A percentile compares a stretch with the other conserved stretches of the same genome.
phyloP scores from a whole-genome alignment of 2,888 invertebrate species.

The Dynastes grantii region DNA sequence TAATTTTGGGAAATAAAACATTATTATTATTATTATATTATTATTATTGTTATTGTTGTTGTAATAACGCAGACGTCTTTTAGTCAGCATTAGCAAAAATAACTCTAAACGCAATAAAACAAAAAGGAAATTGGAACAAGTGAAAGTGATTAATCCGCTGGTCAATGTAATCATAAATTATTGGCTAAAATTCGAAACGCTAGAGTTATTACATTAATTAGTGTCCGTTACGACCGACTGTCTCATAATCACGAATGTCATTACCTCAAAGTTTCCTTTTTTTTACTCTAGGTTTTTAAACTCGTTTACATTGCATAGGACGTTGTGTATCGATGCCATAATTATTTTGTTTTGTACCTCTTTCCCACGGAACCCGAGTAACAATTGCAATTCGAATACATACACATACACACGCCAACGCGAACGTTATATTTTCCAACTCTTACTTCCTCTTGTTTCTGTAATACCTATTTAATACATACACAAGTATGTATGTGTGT shows the following conservation, averaged over 20 bases:
- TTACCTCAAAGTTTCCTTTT: conserved; percentile 18
- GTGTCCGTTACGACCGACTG: neutral
- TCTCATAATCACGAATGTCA: conserved; percentile 6
- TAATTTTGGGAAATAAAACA: too few relatives aligned
- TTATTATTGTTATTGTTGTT: too few relatives aligned
- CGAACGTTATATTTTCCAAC: neutral
- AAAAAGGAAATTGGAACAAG: conserved; percentile 4
- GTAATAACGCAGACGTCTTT: too few relatives aligned
- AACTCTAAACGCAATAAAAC: neutral
- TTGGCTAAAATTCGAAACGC: conserved; percentile 14
- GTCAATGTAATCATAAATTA: conserved; percentile 1
- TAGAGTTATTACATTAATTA: conserved; percentile 2
- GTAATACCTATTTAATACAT: neutral
- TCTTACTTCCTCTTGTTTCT: conserved; percentile 2
- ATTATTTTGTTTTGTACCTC: conserved; percentile 4
- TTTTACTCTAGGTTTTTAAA: neutral
- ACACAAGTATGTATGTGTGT: neutral
- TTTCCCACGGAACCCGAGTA: conserved; percentile 10
- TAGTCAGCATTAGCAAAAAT: too few relatives aligned
- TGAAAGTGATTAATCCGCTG: conserved; percentile 3
- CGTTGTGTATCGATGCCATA: neutral
- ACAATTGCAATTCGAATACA: neutral
- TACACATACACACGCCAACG: neutral
- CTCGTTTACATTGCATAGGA: neutral
- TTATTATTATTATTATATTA: too few relatives aligned